Conservation (phyloP, 2,888 invertebrate genomes). For the Chymomyza amoena region DNA sequence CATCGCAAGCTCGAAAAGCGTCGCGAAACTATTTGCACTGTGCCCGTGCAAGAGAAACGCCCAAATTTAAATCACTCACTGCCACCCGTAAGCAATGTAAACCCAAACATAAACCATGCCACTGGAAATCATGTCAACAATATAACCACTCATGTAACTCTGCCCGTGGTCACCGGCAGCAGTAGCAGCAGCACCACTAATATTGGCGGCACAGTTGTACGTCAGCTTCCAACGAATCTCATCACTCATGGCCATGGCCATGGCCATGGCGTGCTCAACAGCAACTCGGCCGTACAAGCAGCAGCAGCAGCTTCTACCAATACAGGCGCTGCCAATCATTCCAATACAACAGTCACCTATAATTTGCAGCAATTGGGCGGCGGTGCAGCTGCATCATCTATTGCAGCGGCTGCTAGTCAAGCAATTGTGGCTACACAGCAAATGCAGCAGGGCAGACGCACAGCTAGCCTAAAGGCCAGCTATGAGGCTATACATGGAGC, state of each 20-base stretch:
- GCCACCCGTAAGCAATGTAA: slow-evolving; percentile 27
- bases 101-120: slow-evolving; percentile 4
- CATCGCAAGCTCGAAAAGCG: slow-evolving; percentile 86
- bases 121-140: slow-evolving; percentile 39
- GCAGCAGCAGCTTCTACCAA: slow-evolving; percentile 67
- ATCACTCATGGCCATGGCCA: slow-evolving; percentile 71
- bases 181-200: slow-evolving; percentile 9
- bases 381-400: slow-evolving; percentile 84
- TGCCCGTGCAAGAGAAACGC: slow-evolving; percentile 77
- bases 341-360: slow-evolving; percentile 80
- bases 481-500: slow-evolving; percentile 92
- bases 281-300: slow-evolving; percentile 64
- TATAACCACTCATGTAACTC: slow-evolving; percentile 52
- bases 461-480: slow-evolving; percentile 95
- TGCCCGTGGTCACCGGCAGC: slow-evolving; percentile 64
- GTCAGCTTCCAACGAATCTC: slow-evolving; percentile 43
- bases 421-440: slow-evolving; percentile 97
- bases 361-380: slow-evolving; percentile 90
- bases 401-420: slow-evolving; percentile 96
- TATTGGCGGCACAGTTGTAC: background rate
- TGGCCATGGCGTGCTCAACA: slow-evolving; percentile 74
- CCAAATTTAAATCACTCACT: slow-evolving; percentile 63
- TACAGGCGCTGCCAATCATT: slow-evolving; percentile 43
- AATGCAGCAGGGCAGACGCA: slow-evolving; percentile 96
- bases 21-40: slow-evolving; percentile 83